These are phyloP conservation scores for Drosophila birchii DNA, from an alignment of 2,888 invertebrate genomes.

Conservation along the genomic window DNA sequence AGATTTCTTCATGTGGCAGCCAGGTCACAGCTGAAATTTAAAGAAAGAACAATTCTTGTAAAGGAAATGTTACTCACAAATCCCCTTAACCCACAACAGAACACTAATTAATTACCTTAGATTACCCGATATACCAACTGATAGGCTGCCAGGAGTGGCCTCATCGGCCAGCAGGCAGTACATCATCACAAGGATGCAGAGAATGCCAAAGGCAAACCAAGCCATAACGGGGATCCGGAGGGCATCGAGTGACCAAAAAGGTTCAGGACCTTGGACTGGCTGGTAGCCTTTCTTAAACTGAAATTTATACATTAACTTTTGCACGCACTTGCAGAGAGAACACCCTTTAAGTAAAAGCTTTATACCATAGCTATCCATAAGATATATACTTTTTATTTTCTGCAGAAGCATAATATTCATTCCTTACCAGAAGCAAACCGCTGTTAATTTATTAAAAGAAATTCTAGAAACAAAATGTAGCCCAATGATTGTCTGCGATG, in stretches of 20 bases:
- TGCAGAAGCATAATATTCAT: background rate
- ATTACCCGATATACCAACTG: background rate
- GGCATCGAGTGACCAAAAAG: conserved; percentile 28
- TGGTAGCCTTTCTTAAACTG: conserved; percentile 13
- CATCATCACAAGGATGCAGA: conserved; percentile 33
- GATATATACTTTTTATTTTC: background rate
- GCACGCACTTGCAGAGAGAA: background rate
- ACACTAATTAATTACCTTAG: conserved; percentile 16
- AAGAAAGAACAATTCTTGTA: background rate
- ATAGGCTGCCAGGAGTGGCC: background rate
- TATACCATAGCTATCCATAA: background rate
- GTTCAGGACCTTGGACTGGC: conserved; percentile 21
- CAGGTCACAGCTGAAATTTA: background rate
- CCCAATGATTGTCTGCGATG: conserved; percentile 6
- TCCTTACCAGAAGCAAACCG: background rate
- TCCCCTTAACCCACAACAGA: no score
- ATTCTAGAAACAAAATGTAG: background rate
- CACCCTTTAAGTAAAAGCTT: background rate
- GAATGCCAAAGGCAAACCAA: conserved; percentile 20
- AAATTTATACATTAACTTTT: conserved; percentile 24
- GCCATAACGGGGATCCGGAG: conserved; percentile 26
- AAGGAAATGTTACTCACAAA: background rate
- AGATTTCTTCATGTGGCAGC: background rate
- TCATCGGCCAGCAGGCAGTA: conserved; percentile 19
- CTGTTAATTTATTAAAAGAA: background rate